phyloP scores from a whole-genome alignment of 1,140 invertebrate species.

The Ridgeia piscesae region DNA sequence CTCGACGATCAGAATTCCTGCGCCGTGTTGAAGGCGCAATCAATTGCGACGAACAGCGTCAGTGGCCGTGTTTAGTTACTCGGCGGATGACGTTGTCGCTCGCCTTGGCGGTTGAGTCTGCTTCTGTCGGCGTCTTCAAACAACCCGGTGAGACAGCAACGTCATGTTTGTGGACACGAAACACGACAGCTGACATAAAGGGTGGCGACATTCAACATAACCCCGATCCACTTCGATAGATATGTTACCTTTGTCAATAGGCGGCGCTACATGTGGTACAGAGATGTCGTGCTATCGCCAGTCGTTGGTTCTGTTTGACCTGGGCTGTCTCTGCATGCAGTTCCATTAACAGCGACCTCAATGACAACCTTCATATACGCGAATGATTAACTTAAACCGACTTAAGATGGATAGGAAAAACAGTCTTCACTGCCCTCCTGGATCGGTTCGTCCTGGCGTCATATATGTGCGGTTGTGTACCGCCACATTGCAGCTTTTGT shows the following conservation, averaged over 20 bases:
- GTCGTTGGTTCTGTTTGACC: neutral
- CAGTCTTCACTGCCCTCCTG: too few species aligned
- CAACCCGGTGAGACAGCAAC: neutral
- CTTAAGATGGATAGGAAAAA: too few species aligned
- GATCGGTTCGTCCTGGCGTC: too few species aligned
- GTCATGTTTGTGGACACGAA: neutral
- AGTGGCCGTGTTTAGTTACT: neutral
- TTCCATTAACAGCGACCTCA: neutral
- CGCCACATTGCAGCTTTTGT: too few species aligned
- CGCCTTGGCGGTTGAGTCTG: neutral
- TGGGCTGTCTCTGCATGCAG: neutral
- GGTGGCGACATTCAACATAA: neutral
- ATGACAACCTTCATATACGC: neutral
- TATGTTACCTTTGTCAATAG: neutral
- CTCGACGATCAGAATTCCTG: neutral
- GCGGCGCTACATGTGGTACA: neutral
- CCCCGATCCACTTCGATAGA: neutral
- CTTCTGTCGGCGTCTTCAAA: neutral
- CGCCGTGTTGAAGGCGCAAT: neutral
- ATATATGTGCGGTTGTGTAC: too few species aligned
- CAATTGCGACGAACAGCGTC: neutral
- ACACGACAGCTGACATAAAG: neutral
- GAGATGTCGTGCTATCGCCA: neutral
- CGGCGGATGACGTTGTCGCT: neutral
- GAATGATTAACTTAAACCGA: neutral